These are phyloP conservation scores for Tuberolachnus salignus DNA, from an alignment of 2,888 invertebrate species.

Conservation along the genomic window DNA sequence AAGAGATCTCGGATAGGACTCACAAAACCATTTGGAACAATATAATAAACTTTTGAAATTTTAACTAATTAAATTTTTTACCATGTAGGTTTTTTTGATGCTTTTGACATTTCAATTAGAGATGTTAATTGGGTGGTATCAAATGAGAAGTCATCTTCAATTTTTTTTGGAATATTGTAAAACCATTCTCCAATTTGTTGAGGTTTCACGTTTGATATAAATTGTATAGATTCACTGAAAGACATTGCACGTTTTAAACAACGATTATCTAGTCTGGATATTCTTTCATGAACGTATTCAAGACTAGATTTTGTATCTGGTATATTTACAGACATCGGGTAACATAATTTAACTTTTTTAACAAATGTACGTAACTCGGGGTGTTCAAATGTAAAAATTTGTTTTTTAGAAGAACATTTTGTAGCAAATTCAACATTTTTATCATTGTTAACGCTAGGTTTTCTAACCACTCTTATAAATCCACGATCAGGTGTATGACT, in stretches of 20 bases:
- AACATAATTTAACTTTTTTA: background rate
- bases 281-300: slow-evolving; percentile 8
- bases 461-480: slow-evolving; percentile 36
- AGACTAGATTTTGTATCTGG: background rate
- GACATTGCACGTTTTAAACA: slow-evolving; percentile 3
- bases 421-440: background rate
- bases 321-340: slow-evolving; percentile 4
- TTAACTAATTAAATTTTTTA: no score
- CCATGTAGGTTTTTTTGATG: background rate
- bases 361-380: background rate
- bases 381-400: slow-evolving; percentile 39
- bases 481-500: background rate
- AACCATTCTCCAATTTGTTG: slow-evolving; percentile 39
- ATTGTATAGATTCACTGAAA: slow-evolving; percentile 9
- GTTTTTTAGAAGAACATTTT: slow-evolving; percentile 11
- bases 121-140: slow-evolving; percentile 6
- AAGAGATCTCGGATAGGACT: slow-evolving; percentile 29
- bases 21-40: slow-evolving; percentile 32
- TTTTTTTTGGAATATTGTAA: slow-evolving; percentile 32
- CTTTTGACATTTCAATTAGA: background rate
- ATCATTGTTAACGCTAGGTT: slow-evolving; percentile 20
- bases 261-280: background rate
- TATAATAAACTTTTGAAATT: background rate
- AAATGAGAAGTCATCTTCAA: slow-evolving; percentile 36
- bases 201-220: slow-evolving; percentile 16